phyloP scores from a whole-genome alignment of 2,888 invertebrate species.

The Eremobia ochroleuca region DNA sequence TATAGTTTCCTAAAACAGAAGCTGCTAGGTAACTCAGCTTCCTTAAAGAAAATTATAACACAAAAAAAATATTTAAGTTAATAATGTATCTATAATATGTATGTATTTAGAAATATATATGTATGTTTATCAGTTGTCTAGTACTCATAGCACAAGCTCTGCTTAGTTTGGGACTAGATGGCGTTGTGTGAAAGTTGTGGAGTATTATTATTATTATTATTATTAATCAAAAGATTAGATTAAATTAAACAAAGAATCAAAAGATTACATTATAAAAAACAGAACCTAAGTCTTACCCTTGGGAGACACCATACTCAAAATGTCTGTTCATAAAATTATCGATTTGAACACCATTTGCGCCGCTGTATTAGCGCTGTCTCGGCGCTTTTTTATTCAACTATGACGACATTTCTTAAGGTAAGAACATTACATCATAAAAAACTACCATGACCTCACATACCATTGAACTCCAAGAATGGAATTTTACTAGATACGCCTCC shows the following conservation, averaged over 20 bases:
- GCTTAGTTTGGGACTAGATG: too few species aligned
- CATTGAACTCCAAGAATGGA: slow-evolving; percentile 54
- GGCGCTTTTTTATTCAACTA: slow-evolving; percentile 38
- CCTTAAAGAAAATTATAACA: neutral
- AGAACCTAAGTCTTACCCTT: slow-evolving; percentile 11
- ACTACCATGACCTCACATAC: slow-evolving; percentile 43
- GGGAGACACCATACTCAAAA: slow-evolving; percentile 12
- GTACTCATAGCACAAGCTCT: too few species aligned
- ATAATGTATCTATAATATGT: too few species aligned
- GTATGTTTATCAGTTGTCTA: too few species aligned
- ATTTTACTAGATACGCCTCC: slow-evolving; percentile 45
- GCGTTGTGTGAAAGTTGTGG: too few species aligned
- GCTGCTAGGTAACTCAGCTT: too few species aligned
- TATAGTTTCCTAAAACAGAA: neutral
- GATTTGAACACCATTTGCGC: slow-evolving; percentile 28
- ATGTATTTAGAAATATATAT: too few species aligned
- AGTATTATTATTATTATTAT: too few species aligned
- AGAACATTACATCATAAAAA: slow-evolving; percentile 42
- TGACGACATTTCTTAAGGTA: slow-evolving; percentile 41
- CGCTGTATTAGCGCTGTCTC: slow-evolving; percentile 19
- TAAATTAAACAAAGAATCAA: neutral
- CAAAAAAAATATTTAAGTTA: neutral
- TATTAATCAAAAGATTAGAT: neutral
- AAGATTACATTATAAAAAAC: neutral
- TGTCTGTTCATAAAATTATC: slow-evolving; percentile 21